Percentiles rank a stretch among this genome's conserved stretches.
phyloP scores from a whole-genome alignment of 2,113 vertebrate genomes.

The Etia nguti region DNA sequence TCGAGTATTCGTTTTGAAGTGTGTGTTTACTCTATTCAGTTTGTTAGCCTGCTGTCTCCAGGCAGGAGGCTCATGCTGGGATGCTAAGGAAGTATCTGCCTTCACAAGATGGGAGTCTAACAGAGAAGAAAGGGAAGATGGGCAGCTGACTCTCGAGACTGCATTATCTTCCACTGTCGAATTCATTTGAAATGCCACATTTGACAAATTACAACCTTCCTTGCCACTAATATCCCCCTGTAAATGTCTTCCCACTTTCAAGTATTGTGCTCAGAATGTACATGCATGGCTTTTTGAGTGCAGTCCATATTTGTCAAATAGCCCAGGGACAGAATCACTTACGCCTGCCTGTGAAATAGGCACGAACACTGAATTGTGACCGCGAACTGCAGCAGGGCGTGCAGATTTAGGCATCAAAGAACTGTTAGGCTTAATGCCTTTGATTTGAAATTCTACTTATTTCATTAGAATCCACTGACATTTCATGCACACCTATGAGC shows the following conservation, averaged over 20 bases:
- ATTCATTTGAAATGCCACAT: slow-evolving; percentile 33
- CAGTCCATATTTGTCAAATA: slow-evolving; percentile 34
- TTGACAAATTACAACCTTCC: slow-evolving; percentile 41
- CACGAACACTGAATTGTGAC: background rate
- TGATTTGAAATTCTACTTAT: slow-evolving; percentile 39
- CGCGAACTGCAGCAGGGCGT: background rate
- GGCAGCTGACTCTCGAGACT: background rate
- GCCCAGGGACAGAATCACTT: slow-evolving; percentile 11
- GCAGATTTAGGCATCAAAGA: background rate
- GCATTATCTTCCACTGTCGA: slow-evolving; percentile 31
- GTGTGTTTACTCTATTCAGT: slow-evolving; percentile 37
- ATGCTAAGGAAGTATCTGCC: slow-evolving; percentile 36
- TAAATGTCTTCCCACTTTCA: slow-evolving; percentile 35
- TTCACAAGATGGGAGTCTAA: slow-evolving; percentile 38
- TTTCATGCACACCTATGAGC: slow-evolving; percentile 40
- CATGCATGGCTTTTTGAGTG: background rate
- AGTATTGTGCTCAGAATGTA: background rate
- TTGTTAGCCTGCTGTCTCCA: slow-evolving; percentile 23
- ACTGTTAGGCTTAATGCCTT: slow-evolving; percentile 20
- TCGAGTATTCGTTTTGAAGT: slow-evolving; percentile 55
- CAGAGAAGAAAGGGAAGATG: background rate
- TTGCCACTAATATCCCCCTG: background rate
- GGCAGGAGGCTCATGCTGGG: slow-evolving; percentile 43
- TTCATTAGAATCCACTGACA: slow-evolving; percentile 64
- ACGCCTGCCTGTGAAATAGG: slow-evolving; percentile 27